Evolutionary conservation across 2,888 invertebrate species (phyloP).

Genomic region (Cephus runcator): DNA sequence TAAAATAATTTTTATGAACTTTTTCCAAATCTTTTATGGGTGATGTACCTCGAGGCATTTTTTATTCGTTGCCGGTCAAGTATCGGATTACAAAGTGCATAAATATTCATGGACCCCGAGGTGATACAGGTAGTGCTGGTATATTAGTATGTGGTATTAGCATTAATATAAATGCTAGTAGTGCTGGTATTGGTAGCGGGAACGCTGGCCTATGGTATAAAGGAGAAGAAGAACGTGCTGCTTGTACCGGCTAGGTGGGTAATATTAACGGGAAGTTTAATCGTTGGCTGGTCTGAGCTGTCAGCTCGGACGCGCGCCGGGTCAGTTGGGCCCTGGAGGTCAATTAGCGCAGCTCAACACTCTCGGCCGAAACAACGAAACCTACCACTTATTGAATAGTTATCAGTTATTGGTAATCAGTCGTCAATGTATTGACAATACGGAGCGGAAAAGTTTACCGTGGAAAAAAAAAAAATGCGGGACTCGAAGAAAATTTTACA

Average conservation of each 20-base stretch:
- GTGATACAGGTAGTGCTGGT: conserved; percentile 10
- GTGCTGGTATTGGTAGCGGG: neutral
- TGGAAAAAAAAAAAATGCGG: neutral
- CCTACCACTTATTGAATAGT: neutral
- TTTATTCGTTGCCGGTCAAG: conserved; percentile 7
- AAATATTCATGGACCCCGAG: conserved; percentile 50
- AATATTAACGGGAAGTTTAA: conserved; percentile 64
- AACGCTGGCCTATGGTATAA: neutral
- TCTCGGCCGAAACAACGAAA: conserved; percentile 27
- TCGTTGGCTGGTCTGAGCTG: conserved; percentile 57
- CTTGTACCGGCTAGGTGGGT: conserved; percentile 28
- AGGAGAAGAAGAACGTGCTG: neutral
- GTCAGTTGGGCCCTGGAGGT: conserved; percentile 61
- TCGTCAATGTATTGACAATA: neutral
- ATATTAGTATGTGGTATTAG: neutral
- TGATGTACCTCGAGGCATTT: neutral
- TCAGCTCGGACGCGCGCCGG: conserved; percentile 60
- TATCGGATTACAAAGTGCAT: conserved; percentile 44
- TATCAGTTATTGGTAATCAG: neutral
- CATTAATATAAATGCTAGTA: neutral
- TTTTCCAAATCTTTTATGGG: neutral
- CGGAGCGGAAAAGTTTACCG: neutral
- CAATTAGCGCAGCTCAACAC: conserved; percentile 64
- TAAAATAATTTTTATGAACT: neutral
- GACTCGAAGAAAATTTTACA: neutral